Base-by-base conservation (phyloP, 2,888 invertebrate species). In the Rambutsinella grinnellia region DNA sequence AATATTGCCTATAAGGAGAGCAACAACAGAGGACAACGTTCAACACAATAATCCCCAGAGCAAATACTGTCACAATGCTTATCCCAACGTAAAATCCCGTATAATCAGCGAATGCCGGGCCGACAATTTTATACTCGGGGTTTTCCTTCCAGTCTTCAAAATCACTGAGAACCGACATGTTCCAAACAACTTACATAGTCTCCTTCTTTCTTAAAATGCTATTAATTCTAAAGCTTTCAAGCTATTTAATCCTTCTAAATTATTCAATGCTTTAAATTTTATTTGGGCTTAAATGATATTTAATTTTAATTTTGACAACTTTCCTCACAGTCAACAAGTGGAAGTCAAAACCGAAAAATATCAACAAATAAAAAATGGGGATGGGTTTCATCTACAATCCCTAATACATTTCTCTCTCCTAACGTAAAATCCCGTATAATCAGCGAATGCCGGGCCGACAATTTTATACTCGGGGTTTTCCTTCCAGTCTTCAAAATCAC, bases 381-480 rank as follows among this genome's bases (percentile, higher is more conserved):
- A 13, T 36, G 36, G 36, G 36, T 13, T 36, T 13, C 36, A 36
- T 36, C 36, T 36, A 36, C 5, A 36, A 36, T 36, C 13, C 13
- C 36, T 36, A 36, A 5, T 36, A 13, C 36, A 8, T 5, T 13
- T 36, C 6, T 13, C 36, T 8, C 13, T 36, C 5, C 13, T 13
- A 36, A 93, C 91, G 88, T 95, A 95, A 88, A 96, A 95, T 54
- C 92, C 90, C n/a, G 93, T 92, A 85, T 92, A 95, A 87, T 95
- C 92, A 76, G 82, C 78, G 15, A 46, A 75, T 24, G 80, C 79
- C 79, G 88, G 88, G 26, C 82, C 82, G 84, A 88, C 89, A 79
- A 89, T 88, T 79, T 87, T 88, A 81, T 89, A 91, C 84, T 89
- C 90, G 54, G 91, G 90, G 86, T 91, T 91, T 81, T 90, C 89